phyloP scores from a whole-genome alignment of 2,113 vertebrate genomes.

The Muscicapa adusta region DNA sequence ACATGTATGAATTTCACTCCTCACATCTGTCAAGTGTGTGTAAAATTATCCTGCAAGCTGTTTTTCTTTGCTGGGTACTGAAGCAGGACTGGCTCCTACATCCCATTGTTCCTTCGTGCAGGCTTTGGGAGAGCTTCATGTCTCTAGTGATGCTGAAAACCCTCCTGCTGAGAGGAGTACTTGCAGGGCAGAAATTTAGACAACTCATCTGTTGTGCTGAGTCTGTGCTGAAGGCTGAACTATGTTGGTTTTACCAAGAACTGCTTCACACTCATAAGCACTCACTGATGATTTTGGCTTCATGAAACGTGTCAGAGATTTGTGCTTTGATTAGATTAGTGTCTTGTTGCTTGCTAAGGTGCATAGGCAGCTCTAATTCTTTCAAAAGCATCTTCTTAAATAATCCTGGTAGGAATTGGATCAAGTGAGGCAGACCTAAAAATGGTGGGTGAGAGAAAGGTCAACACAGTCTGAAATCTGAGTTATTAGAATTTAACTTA shows the following conservation, averaged over 20 bases:
- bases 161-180: fast-evolving
- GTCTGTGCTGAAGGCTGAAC: neutral
- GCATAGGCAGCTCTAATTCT: neutral
- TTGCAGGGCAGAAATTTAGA: neutral
- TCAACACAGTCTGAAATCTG: neutral
- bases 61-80: neutral
- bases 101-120: neutral
- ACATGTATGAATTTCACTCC: neutral
- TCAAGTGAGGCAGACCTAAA: neutral
- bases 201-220: neutral
- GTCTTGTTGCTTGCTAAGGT: neutral
- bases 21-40: neutral
- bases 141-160: neutral
- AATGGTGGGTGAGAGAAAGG: neutral
- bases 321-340: neutral
- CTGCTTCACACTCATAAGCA: neutral
- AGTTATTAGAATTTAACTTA: neutral
- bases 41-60: neutral
- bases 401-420: neutral
- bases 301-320: neutral
- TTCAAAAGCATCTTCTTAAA: neutral
- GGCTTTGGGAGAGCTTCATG: neutral
- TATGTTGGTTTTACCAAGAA: neutral
- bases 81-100: fast-evolving
- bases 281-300: neutral